phyloP scores from a whole-genome alignment of 64 coral and sea anemone genomes.

The Montipora capricornis region DNA sequence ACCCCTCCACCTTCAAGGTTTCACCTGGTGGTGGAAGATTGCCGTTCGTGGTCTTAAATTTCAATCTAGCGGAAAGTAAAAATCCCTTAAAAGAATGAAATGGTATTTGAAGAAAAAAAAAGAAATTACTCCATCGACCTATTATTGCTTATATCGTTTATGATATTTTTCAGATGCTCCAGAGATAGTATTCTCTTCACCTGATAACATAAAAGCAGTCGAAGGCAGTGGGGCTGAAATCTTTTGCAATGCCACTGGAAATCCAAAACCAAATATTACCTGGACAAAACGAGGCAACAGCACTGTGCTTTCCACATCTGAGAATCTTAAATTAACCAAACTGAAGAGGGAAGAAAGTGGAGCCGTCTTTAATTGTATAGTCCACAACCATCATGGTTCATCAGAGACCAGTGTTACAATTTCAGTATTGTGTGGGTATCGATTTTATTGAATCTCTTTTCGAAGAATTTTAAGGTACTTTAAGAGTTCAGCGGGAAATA shows the following conservation, averaged over 20 bases:
- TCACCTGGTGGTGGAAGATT: no score
- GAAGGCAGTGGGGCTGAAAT: neutral
- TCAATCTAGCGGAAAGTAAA: no score
- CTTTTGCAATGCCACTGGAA: neutral
- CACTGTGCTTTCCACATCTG: neutral
- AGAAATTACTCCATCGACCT: neutral
- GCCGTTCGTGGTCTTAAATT: no score
- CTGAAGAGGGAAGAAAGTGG: neutral
- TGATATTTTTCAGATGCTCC: neutral
- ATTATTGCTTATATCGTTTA: neutral
- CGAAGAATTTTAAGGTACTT: no score
- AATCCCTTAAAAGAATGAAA: no score
- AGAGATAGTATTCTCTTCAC: neutral
- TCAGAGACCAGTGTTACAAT: neutral
- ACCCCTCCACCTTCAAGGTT: no score
- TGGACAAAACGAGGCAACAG: neutral
- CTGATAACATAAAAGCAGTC: neutral
- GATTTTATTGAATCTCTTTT: no score
- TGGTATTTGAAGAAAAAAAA: no score
- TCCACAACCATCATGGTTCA: neutral
- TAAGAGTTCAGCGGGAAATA: no score
- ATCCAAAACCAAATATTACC: neutral
- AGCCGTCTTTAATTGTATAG: neutral
- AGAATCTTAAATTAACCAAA: neutral
- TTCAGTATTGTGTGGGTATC: neutral